Evolutionary conservation across 2,888 invertebrate species (phyloP), one percentile per base, ranked within the genome.

Genomic region (Tillus elongatus): DNA sequence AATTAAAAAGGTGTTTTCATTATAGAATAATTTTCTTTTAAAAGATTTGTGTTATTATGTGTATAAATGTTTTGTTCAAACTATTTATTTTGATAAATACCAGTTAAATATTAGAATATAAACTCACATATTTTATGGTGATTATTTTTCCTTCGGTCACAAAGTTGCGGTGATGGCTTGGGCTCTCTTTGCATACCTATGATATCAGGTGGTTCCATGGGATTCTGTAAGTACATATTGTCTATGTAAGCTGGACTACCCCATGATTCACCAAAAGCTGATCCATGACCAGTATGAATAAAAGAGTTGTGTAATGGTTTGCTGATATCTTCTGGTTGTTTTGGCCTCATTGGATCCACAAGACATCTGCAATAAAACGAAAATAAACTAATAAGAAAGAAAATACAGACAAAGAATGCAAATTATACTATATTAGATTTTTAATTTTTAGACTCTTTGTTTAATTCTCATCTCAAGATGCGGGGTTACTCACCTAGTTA

Each of bases 191-290:
- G 53, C 13, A 70, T 60, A 0, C 75, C 77, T 26, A 75, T 63
- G 0, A 79, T 57, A 54, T 80, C 79, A 0, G 77, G 76, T 1
- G 79, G 79, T 46, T 76, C 75, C 81, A 83, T 81, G 0, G 83
- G 84, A 63, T 83, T 84, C 35, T 75, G 69, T 36, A 85, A 63
- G 57, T 82, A 85, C 50, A 83, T 77, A 60, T 82, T 79, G 56
- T 89, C 89, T 42, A 90, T 86, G 40, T 69, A 73, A 2, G 75
- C 74, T 0, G 88, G 86, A 52, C 80, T 80, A 1, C 91, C 91
- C 91, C 91, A 92, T 3, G 82, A 79, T 49, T 82, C 79, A 1
- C 83, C 84, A 47, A 77, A 77, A 0, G 81, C 75, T 8, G 79
- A 76, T 1, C 82, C 81, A 42, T 82, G 79, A 1, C 82, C 82